These are phyloP conservation scores for Antedon mediterranea DNA, from an alignment of 53 echinoderm and acorn worm species.

Conservation along the genomic window DNA sequence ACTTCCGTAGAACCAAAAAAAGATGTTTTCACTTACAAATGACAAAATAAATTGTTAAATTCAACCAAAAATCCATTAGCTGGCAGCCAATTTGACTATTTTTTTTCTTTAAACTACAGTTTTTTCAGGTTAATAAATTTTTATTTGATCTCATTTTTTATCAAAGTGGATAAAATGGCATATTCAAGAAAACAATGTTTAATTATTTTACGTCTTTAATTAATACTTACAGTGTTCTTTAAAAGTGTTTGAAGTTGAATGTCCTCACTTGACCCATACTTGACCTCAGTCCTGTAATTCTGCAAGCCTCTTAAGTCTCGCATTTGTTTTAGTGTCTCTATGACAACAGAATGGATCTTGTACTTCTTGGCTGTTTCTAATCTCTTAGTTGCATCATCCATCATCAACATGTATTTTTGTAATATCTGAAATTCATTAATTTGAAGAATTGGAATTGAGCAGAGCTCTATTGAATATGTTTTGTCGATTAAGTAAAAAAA, in stretches of 20 bases:
- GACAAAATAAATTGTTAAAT: too few relatives aligned
- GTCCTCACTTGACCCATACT: slow-evolving; percentile 20
- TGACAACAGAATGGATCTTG: slow-evolving; percentile 44
- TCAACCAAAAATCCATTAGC: too few relatives aligned
- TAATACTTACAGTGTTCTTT: slow-evolving; percentile 51
- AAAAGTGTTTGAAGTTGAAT: slow-evolving; percentile 43
- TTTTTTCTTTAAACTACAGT: too few relatives aligned
- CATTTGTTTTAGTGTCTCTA: slow-evolving; percentile 60
- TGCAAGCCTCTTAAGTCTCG: slow-evolving; percentile 56
- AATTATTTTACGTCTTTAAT: background rate
- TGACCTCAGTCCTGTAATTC: slow-evolving; percentile 28
- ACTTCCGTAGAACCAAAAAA: too few relatives aligned
- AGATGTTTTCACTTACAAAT: too few relatives aligned
- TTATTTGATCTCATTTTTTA: too few relatives aligned
- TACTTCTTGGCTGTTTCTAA: slow-evolving; percentile 48
- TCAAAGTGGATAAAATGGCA: too few relatives aligned
- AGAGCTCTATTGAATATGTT: too few relatives aligned
- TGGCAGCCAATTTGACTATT: too few relatives aligned
- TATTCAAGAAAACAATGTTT: background rate
- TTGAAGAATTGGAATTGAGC: too few relatives aligned
- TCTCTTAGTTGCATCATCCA: slow-evolving; percentile 59
- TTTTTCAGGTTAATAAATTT: too few relatives aligned
- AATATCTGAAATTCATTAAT: slow-evolving; percentile 17
- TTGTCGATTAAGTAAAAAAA: too few relatives aligned
- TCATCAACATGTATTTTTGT: slow-evolving; percentile 54